These are phyloP conservation scores for Hippocampus comes DNA, from an alignment of 2,113 vertebrate species.

Conservation along the genomic window DNA sequence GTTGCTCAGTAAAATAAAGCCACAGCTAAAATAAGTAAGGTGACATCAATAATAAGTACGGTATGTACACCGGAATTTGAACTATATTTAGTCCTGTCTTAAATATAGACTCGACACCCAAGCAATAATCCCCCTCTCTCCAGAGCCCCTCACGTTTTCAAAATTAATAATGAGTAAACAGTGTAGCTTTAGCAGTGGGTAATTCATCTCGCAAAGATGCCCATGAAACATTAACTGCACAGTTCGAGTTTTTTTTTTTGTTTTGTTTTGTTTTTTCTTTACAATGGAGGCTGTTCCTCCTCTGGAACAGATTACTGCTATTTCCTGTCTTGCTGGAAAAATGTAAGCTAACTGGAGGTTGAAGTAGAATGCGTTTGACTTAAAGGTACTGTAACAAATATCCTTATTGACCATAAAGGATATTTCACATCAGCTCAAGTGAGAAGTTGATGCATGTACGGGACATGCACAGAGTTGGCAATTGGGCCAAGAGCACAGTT, in stretches of 20 bases:
- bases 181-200: not conserved
- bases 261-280: not conserved
- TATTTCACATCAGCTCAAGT: not conserved
- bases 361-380: not conserved
- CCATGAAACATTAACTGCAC: not conserved
- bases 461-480: conserved; percentile 51
- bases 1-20: not conserved
- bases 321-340: not conserved
- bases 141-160: not conserved
- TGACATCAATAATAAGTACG: not conserved
- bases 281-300: not conserved
- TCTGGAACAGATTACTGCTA: not conserved
- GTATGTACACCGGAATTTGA: not conserved
- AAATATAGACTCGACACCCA: not conserved
- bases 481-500: conserved; percentile 68
- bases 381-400: not conserved
- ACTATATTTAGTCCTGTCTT: not conserved
- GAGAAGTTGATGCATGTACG: not conserved
- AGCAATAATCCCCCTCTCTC: not conserved
- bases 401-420: not conserved
- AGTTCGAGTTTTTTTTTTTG: not conserved
- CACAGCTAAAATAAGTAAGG: not conserved
- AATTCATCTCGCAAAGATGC: not conserved
- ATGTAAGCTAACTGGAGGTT: not conserved
- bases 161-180: not conserved